These are phyloP conservation scores for Thripadectes ignobilis DNA, from an alignment of 2,797 vertebrate species.

Conservation along the genomic window DNA sequence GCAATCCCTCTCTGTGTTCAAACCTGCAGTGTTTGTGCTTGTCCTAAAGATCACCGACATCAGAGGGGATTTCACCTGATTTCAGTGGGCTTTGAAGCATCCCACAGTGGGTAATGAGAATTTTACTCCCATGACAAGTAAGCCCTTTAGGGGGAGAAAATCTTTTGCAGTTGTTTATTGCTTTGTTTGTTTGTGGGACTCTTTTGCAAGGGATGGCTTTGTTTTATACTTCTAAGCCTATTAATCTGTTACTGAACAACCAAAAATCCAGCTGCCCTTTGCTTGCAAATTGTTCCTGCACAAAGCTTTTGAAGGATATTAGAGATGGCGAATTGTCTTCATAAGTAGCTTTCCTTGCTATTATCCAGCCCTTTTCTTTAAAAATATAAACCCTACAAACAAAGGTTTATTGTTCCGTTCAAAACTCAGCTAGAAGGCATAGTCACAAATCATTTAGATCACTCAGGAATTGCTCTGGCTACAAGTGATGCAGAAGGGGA, in stretches of 20 bases:
- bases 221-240: background rate
- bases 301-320: conserved; percentile 26
- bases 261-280: conserved; percentile 13
- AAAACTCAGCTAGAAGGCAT: conserved; percentile 29
- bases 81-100: background rate
- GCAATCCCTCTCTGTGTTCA: background rate
- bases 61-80: background rate
- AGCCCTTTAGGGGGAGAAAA: background rate
- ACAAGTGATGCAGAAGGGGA: background rate
- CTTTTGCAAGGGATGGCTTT: background rate
- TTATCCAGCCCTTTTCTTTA: background rate
- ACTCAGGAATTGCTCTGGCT: background rate
- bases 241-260: conserved; percentile 16
- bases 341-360: conserved; percentile 30
- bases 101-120: background rate
- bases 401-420: conserved; percentile 39
- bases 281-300: background rate
- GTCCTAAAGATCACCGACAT: background rate
- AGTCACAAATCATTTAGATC: conserved; percentile 27
- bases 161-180: background rate
- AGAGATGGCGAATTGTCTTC: background rate
- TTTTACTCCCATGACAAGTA: background rate
- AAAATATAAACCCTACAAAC: conserved; percentile 1
- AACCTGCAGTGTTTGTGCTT: background rate
- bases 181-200: background rate